Percentiles rank a stretch among this genome's conserved stretches.
These are phyloP conservation scores for Ormyrus rosae DNA, from an alignment of 2,888 invertebrate species.

Conservation along the genomic window DNA sequence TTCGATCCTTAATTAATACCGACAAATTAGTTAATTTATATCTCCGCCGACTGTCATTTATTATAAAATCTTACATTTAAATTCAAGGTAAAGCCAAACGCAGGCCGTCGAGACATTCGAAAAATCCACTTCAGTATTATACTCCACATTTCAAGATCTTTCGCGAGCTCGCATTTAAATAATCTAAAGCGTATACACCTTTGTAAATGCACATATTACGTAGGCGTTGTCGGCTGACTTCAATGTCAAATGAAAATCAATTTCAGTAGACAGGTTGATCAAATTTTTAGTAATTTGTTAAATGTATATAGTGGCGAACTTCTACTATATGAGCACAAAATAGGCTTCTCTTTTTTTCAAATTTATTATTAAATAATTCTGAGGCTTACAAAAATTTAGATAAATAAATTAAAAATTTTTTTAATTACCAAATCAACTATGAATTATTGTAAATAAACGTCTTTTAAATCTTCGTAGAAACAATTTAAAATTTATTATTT, in stretches of 20 bases:
- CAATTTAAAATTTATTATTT: no score
- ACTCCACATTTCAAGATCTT: slow-evolving; percentile 13
- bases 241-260: slow-evolving; percentile 3
- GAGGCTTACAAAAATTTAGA: no score
- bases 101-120: slow-evolving; percentile 2
- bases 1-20: background rate
- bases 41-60: slow-evolving; percentile 18
- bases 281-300: no score
- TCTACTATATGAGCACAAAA: no score
- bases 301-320: no score
- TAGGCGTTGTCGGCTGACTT: slow-evolving; percentile 18
- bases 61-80: slow-evolving; percentile 45
- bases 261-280: background rate
- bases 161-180: slow-evolving; percentile 36
- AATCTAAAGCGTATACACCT: slow-evolving; percentile 20
- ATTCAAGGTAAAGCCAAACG: slow-evolving; percentile 41
- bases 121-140: slow-evolving; percentile 30
- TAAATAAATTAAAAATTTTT: no score
- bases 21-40: slow-evolving; percentile 37
- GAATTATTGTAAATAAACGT: no score
- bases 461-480: no score
- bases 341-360: no score
- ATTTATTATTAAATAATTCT: no score
- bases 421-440: no score
- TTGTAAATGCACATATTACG: background rate